Percentiles rank a stretch among this genome's conserved stretches.
Conservation (phyloP, 2,888 invertebrate genomes). For the Vesta saturnalis region DNA sequence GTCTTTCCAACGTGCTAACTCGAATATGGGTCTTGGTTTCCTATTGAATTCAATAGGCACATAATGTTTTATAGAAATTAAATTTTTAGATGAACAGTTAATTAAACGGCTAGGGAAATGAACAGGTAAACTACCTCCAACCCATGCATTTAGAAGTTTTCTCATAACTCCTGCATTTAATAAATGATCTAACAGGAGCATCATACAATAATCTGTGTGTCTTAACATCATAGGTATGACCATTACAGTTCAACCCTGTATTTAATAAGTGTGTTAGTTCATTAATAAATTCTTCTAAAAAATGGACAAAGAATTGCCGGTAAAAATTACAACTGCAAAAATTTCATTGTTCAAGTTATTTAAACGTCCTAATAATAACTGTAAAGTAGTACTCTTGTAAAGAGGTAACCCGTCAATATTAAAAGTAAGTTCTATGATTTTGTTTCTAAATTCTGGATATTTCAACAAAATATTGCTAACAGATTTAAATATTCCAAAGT, state of each 20-base stretch:
- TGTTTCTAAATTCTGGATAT: no score
- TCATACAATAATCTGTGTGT: background rate
- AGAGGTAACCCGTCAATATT: background rate
- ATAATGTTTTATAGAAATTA: background rate
- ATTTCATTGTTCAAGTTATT: background rate
- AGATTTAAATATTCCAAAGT: no score
- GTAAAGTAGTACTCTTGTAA: background rate
- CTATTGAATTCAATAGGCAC: slow-evolving; percentile 9
- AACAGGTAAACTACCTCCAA: background rate
- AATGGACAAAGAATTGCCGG: background rate
- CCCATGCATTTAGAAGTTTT: background rate
- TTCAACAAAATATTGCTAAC: no score
- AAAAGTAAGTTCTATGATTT: no score
- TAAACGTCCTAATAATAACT: background rate
- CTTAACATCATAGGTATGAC: background rate
- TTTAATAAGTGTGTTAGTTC: background rate
- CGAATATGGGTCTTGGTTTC: background rate
- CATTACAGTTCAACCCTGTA: background rate
- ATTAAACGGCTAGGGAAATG: background rate
- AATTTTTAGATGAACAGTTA: background rate
- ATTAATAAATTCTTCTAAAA: background rate
- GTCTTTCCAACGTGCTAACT: background rate
- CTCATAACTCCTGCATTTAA: background rate
- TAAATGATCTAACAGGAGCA: background rate
- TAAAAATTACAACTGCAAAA: background rate